Conservation (phyloP, 2,888 invertebrate species). For the Conistra vaccinii region DNA sequence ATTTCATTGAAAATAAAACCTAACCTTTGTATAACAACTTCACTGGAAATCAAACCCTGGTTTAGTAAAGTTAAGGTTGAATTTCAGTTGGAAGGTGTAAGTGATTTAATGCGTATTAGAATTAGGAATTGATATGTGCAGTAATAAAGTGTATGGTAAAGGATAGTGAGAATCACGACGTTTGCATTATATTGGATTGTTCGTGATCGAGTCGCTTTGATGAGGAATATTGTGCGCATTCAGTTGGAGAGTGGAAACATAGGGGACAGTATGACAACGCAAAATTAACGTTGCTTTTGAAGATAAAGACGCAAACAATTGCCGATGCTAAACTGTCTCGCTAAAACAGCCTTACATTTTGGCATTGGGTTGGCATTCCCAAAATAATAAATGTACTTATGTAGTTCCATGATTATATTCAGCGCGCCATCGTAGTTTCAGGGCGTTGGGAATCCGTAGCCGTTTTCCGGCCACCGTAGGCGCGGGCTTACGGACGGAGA, state of each 20-base stretch:
- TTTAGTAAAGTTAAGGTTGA: neutral
- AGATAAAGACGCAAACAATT: too few species aligned
- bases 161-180: constrained; percentile 78
- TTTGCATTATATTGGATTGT: constrained; percentile 73
- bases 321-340: too few species aligned
- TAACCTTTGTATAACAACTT: neutral
- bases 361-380: neutral
- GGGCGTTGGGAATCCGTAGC: too few species aligned
- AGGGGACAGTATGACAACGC: neutral
- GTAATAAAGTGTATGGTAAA: constrained; percentile 73
- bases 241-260: constrained; percentile 50
- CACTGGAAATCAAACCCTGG: constrained; percentile 26
- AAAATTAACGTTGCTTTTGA: neutral
- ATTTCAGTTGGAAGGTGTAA: neutral
- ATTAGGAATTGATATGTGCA: constrained; percentile 60
- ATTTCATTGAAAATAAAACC: constrained; percentile 50
- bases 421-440: too few species aligned
- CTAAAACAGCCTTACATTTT: too few species aligned
- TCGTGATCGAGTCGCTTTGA: constrained; percentile 72
- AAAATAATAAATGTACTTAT: neutral
- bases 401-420: too few species aligned
- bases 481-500: too few species aligned
- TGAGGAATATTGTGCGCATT: constrained; percentile 62
- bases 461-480: too few species aligned
- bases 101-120: constrained; percentile 72